Evolutionary conservation across 2,113 vertebrate species (phyloP).

Genomic region (Otocyon megalotis): DNA sequence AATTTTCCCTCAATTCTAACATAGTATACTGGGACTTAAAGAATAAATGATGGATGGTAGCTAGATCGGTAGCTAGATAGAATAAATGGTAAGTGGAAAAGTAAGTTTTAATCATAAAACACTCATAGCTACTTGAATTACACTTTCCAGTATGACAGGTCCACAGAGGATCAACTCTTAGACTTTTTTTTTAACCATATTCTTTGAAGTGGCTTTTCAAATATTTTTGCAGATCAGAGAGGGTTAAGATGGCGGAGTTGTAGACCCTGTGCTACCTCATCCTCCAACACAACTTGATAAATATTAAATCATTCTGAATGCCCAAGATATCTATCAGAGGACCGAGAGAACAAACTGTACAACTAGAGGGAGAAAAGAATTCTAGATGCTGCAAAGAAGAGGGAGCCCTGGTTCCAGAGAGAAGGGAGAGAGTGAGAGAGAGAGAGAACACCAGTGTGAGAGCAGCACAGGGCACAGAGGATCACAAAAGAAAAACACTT

Average conservation of each 20-base stretch:
- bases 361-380: background rate
- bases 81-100: background rate
- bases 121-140: background rate
- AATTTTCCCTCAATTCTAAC: background rate
- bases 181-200: background rate
- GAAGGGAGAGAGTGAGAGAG: background rate
- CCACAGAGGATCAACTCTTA: background rate
- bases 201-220: background rate
- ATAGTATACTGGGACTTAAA: background rate
- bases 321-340: background rate
- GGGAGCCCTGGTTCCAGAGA: background rate
- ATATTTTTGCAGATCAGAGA: background rate
- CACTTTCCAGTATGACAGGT: background rate
- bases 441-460: background rate
- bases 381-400: background rate
- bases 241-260: background rate
- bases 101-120: background rate
- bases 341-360: background rate
- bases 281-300: background rate
- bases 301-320: background rate
- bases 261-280: background rate
- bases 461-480: background rate
- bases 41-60: background rate
- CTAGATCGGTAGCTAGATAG: background rate
- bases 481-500: background rate